Conservation (phyloP, 2,888 invertebrate genomes). For the Nomada goodeniana region DNA sequence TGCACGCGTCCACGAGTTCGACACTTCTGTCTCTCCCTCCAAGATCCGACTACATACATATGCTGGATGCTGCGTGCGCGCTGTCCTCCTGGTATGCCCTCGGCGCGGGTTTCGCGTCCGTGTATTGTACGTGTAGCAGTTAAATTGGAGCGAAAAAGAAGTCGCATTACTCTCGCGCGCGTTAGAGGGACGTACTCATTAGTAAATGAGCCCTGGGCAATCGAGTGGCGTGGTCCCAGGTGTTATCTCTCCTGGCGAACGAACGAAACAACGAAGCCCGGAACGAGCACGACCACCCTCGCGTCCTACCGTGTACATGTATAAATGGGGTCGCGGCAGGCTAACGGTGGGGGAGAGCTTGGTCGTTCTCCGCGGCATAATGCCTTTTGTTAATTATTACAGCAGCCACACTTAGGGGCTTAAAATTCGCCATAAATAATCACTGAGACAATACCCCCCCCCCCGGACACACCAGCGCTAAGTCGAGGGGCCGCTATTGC, state of each 20-base stretch:
- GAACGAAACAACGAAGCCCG: conserved; percentile 55
- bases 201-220: conserved; percentile 80
- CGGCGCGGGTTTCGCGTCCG: background rate
- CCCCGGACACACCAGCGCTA: conserved; percentile 13
- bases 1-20: background rate
- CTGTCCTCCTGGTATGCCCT: background rate
- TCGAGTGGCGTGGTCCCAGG: conserved; percentile 79
- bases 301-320: conserved; percentile 46
- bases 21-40: conserved; percentile 16
- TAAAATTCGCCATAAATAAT: conserved; percentile 78
- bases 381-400: conserved; percentile 80
- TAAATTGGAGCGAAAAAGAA: conserved; percentile 45
- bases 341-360: conserved; percentile 27
- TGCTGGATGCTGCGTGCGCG: background rate
- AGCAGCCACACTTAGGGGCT: conserved; percentile 76
- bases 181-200: conserved; percentile 79
- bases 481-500: conserved; percentile 22
- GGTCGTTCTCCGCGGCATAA: conserved; percentile 70
- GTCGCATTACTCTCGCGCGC: conserved; percentile 64
- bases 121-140: background rate
- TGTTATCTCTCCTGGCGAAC: conserved; percentile 73
- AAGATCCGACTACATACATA: conserved; percentile 7
- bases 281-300: conserved; percentile 60
- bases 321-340: conserved; percentile 55
- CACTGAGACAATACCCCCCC: conserved; percentile 70